These are phyloP conservation scores for Trichacis sp. DNA, from an alignment of 2,888 invertebrate species.

Conservation along the genomic window DNA sequence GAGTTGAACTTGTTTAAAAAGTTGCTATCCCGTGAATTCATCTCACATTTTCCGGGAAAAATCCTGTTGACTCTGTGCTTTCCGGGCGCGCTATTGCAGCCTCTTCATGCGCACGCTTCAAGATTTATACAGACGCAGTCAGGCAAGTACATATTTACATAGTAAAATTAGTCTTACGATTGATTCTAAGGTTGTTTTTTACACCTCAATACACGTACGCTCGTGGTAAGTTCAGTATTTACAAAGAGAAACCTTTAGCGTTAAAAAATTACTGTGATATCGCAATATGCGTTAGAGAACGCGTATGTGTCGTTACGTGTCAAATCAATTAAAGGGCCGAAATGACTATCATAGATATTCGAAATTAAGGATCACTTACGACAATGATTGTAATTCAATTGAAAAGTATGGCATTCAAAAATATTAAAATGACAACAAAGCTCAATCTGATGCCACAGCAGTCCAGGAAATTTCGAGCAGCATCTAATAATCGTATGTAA, in stretches of 20 bases:
- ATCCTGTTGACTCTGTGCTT: background rate
- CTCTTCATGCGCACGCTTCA: conserved; percentile 20
- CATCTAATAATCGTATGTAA: too few relatives aligned
- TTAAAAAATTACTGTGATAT: conserved; percentile 68
- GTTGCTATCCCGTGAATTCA: background rate
- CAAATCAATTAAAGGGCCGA: too few relatives aligned
- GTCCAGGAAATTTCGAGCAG: too few relatives aligned
- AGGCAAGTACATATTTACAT: conserved; percentile 30
- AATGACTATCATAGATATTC: too few relatives aligned
- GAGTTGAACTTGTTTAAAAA: background rate
- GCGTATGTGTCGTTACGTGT: too few relatives aligned
- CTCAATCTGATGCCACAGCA: too few relatives aligned
- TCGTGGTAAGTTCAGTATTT: conserved; percentile 46
- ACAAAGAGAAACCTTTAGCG: conserved; percentile 61
- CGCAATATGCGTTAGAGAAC: too few relatives aligned
- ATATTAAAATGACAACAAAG: too few relatives aligned
- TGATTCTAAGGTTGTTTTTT: conserved; percentile 27
- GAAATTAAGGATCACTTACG: too few relatives aligned
- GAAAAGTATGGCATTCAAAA: too few relatives aligned
- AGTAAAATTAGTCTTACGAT: conserved; percentile 22
- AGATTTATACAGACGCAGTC: conserved; percentile 27
- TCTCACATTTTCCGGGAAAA: background rate
- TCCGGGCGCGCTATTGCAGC: background rate
- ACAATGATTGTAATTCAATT: too few relatives aligned
- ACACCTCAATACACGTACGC: conserved; percentile 24